Conservation (phyloP, 2,888 invertebrate genomes). For the Pherbina coryleti region DNA sequence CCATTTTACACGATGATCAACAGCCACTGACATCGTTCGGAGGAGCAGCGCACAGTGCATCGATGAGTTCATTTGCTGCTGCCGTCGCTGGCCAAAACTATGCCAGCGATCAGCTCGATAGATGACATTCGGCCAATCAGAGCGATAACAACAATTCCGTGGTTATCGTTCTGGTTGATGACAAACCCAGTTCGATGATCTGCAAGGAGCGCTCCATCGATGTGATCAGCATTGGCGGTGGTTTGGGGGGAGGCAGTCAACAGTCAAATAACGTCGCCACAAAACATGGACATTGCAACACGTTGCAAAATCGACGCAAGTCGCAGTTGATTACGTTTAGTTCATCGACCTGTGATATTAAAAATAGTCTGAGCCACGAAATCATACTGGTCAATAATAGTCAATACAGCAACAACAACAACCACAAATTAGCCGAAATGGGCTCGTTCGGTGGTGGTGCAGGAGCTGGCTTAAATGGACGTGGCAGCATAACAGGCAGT, state of each 20-base stretch:
- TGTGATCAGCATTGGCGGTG: slow-evolving; percentile 54
- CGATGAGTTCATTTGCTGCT: slow-evolving; percentile 58
- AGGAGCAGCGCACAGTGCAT: slow-evolving; percentile 56
- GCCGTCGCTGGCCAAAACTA: slow-evolving; percentile 46
- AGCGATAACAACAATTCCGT: slow-evolving; percentile 68
- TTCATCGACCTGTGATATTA: slow-evolving; percentile 68
- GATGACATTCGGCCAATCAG: slow-evolving; percentile 69
- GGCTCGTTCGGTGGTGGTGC: slow-evolving; percentile 36
- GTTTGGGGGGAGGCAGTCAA: slow-evolving; percentile 49
- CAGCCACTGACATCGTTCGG: slow-evolving; percentile 65
- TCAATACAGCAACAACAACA: slow-evolving; percentile 39
- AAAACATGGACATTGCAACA: slow-evolving; percentile 57
- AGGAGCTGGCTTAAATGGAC: slow-evolving; percentile 45
- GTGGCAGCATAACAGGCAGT: slow-evolving; percentile 14
- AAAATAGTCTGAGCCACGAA: slow-evolving; percentile 68
- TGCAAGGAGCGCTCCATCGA: slow-evolving; percentile 64
- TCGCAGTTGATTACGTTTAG: slow-evolving; percentile 68
- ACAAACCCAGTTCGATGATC: slow-evolving; percentile 68
- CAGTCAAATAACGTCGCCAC: slow-evolving; percentile 52
- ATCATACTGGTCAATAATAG: slow-evolving; percentile 59
- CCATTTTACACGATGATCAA: slow-evolving; percentile 66
- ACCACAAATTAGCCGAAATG: slow-evolving; percentile 18
- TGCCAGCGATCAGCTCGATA: slow-evolving; percentile 55
- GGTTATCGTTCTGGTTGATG: slow-evolving; percentile 69
- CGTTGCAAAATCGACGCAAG: slow-evolving; percentile 65